A percentile compares a stretch with the other conserved stretches of the same genome.
Evolutionary conservation across 2,113 vertebrate species (phyloP).

Genomic region (Prietella phreatophila): DNA sequence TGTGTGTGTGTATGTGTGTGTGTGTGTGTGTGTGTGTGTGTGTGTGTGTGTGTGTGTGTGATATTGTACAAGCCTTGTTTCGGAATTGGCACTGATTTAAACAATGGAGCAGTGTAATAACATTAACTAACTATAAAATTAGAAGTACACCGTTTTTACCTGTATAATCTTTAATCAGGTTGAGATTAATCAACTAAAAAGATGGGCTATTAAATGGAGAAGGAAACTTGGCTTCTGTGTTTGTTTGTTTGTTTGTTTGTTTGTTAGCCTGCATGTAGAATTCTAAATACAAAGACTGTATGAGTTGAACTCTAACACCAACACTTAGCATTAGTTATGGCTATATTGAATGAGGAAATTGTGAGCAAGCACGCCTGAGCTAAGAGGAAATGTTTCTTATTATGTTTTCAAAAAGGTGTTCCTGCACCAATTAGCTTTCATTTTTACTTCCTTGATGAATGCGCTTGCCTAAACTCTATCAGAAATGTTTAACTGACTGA

Average conservation of each 20-base stretch:
- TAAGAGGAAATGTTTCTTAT: constrained; percentile 7
- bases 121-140: neutral
- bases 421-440: neutral
- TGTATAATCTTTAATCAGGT: neutral
- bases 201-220: neutral
- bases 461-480: neutral
- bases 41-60: neutral
- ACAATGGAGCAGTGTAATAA: neutral
- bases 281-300: neutral
- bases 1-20: neutral
- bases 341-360: neutral
- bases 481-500: neutral
- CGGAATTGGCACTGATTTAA: neutral
- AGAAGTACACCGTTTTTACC: neutral
- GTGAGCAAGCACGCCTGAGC: neutral
- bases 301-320: neutral
- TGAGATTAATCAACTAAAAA: neutral
- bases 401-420: neutral
- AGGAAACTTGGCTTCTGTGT: neutral
- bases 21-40: neutral
- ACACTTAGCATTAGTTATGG: neutral
- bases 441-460: neutral
- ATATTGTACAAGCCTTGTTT: neutral
- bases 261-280: neutral
- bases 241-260: neutral